phyloP scores from a whole-genome alignment of 2,113 vertebrate species.

The Triplophysa rosa region DNA sequence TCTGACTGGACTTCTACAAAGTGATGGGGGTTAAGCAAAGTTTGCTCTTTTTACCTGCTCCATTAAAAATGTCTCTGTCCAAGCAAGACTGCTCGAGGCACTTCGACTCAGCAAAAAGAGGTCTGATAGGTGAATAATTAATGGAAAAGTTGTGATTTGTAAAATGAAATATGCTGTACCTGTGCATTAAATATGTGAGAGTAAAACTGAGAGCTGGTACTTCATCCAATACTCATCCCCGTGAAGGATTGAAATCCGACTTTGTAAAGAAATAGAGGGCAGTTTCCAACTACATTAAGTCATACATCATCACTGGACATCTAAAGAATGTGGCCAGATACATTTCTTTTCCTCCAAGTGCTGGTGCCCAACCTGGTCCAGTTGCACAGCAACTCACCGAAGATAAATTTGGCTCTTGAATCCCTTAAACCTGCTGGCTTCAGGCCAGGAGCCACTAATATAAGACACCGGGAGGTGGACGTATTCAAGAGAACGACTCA shows the following conservation, averaged over 20 bases:
- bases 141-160: constrained; percentile 18
- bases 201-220: background rate
- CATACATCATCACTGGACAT: too few relatives aligned
- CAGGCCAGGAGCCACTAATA: background rate
- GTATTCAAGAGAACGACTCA: background rate
- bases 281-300: too few relatives aligned
- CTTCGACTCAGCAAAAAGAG: constrained; percentile 23
- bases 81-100: background rate
- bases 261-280: background rate
- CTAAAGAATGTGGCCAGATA: too few relatives aligned
- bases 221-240: background rate
- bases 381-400: background rate
- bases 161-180: constrained; percentile 24
- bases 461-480: background rate
- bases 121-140: constrained; percentile 29
- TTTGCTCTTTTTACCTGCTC: constrained; percentile 25
- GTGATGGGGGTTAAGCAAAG: constrained; percentile 2
- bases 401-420: background rate
- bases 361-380: too few relatives aligned
- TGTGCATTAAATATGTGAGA: constrained; percentile 15
- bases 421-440: background rate
- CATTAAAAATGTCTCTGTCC: constrained; percentile 21
- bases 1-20: background rate
- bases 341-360: too few relatives aligned
- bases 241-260: background rate